Base-by-base conservation (phyloP, 2,113 vertebrate species). In the Marmota monax region DNA sequence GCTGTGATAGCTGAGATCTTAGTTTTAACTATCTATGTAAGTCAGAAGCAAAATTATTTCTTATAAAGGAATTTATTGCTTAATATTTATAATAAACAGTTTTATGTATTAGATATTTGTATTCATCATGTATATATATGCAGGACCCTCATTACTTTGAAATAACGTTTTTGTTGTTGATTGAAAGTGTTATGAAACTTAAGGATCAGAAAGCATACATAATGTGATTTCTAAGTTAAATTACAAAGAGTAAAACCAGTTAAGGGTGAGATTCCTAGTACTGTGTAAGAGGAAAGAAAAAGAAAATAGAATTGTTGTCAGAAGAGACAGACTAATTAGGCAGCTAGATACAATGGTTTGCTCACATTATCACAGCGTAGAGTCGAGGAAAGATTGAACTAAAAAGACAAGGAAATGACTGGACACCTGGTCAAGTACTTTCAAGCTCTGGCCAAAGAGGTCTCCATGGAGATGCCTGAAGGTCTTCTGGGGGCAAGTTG, bases 151-250 rank as follows among this genome's bases (percentile, higher is more conserved):
- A 11, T 90, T 84, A 84, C n/a, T 67, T 85, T 73, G 20, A 9
- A 92, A 72, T 74, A 85, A 63, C 1, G 23, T 82, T 79, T 97
- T 88, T 65, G 23, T 84, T 77, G 5, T 74, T 51, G 48, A 96
- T 63, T 63, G 61, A 72, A 13, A 63, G 1, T 39, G 14, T 92
- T 91, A 4, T 6, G 58, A 48, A 90, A 91, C 34, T 89, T 97
- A 39, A 37, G 63, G 39, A 51, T 22, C 45, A 88, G 9, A 86
- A 39, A 90, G 42, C 84, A 39, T 88, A 37, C 16, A 70, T 67
- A 56, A 29, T 58, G 22, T 89, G 45, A 86, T 93, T 72, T 96
- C 20, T 37, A 48, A 94, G 23, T 77, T 95, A 87, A 93, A 84
- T 86, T 70, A 11, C 61, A 56, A 92, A 89, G 42, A 25, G 84